These are phyloP conservation scores for Diplogasteroides magnus DNA, from an alignment of 1,140 invertebrate species.

Conservation along the genomic window DNA sequence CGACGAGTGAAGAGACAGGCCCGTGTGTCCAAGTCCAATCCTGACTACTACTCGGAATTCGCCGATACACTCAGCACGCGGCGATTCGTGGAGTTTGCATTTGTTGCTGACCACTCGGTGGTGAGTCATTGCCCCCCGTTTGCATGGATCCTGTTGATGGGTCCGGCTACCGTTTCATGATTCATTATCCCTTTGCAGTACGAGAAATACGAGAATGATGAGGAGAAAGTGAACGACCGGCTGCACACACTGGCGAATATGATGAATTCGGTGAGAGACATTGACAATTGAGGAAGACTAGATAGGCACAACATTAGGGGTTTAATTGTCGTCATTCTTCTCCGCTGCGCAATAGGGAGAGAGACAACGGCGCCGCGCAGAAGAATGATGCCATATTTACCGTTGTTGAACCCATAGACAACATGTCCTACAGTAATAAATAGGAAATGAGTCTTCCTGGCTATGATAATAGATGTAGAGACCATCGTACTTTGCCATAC, in stretches of 20 bases:
- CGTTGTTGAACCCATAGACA: too few species aligned
- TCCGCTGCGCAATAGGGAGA: too few species aligned
- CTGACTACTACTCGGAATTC: constrained; percentile 45
- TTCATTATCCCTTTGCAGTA: constrained; percentile 38
- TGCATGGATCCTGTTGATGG: constrained; percentile 4
- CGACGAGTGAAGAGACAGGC: constrained; percentile 9
- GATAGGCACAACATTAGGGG: too few species aligned
- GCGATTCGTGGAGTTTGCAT: constrained; percentile 46
- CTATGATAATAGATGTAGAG: too few species aligned
- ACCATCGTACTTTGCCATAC: too few species aligned
- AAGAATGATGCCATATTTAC: too few species aligned
- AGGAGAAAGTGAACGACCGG: constrained; percentile 40
- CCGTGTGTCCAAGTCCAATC: neutral
- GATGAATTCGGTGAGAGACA: constrained; percentile 45
- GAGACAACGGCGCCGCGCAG: too few species aligned
- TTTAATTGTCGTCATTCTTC: too few species aligned
- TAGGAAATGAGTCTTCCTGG: too few species aligned
- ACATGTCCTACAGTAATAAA: too few species aligned
- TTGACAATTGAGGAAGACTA: too few species aligned
- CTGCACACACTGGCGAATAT: constrained; percentile 46
- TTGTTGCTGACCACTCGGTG: constrained; percentile 51
- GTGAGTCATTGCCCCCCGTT: constrained; percentile 22
- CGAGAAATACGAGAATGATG: constrained; percentile 48
- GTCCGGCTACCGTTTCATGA: too few species aligned
- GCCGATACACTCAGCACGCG: constrained; percentile 34